Evolutionary conservation across 2,888 invertebrate species (phyloP).

Genomic region (Pammene fasciana): DNA sequence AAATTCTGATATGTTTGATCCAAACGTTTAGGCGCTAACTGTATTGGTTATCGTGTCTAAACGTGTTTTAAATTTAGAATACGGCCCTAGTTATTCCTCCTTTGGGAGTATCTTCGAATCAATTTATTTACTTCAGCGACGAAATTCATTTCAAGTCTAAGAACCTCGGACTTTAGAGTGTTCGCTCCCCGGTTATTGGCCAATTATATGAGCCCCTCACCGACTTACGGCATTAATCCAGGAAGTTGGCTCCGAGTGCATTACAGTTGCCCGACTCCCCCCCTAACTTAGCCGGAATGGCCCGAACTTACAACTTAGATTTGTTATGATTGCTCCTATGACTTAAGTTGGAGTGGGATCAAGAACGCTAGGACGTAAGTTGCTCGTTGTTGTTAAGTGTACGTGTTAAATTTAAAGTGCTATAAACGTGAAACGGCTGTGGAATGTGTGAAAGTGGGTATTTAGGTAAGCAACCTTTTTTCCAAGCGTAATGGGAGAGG

Average conservation of each 20-base stretch:
- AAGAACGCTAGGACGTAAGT: conserved; percentile 20
- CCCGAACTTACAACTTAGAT: conserved; percentile 41
- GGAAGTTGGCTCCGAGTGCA: conserved; percentile 39
- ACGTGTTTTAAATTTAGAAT: no score
- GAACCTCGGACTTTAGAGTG: conserved; percentile 26
- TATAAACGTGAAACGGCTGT: neutral
- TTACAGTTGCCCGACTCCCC: conserved; percentile 37
- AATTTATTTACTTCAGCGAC: neutral
- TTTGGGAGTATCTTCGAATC: no score
- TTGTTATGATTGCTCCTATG: conserved; percentile 42
- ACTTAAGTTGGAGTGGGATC: conserved; percentile 36
- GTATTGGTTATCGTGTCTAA: no score
- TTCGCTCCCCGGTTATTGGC: conserved; percentile 35
- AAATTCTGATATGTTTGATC: no score
- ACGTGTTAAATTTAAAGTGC: conserved; percentile 10
- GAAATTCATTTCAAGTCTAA: neutral
- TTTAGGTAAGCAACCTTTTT: no score
- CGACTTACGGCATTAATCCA: conserved; percentile 34
- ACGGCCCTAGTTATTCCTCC: no score
- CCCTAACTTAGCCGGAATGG: conserved; percentile 38
- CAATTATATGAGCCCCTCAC: conserved; percentile 36
- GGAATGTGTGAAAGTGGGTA: neutral
- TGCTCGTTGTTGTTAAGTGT: conserved; percentile 12
- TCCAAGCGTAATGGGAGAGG: no score
- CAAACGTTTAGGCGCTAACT: no score